Conservation (phyloP, 2,113 vertebrate genomes). For the Anolis sagrei region DNA sequence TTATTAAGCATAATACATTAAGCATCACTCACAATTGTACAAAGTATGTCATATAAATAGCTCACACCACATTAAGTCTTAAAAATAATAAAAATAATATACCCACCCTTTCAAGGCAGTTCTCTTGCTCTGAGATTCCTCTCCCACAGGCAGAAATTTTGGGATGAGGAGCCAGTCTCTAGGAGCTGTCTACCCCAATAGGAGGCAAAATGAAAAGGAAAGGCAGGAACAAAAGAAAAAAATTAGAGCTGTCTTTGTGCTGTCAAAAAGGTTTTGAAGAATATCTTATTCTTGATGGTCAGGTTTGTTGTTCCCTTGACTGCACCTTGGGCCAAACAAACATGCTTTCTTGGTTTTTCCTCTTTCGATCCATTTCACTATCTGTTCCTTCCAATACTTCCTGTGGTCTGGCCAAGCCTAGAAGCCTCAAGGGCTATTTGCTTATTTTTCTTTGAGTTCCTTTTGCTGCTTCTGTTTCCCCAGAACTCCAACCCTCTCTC, state of each 20-base stretch:
- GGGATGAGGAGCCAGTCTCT: too few species aligned
- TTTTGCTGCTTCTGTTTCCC: slow-evolving; percentile 10
- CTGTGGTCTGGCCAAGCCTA: background rate
- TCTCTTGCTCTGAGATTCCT: too few species aligned
- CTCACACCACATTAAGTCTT: too few species aligned
- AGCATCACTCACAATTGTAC: too few species aligned
- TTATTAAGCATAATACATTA: too few species aligned
- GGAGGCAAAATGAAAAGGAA: background rate
- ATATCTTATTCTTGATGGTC: background rate
- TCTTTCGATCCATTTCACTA: background rate
- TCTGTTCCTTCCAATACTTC: background rate
- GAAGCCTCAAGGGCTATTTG: background rate
- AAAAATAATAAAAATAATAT: too few species aligned
- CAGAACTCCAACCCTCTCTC: background rate
- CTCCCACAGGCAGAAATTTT: too few species aligned
- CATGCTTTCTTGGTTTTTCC: background rate
- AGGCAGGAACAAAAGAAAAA: background rate
- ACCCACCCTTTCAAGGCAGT: too few species aligned
- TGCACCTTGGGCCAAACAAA: background rate
- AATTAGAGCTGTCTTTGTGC: background rate
- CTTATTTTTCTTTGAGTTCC: slow-evolving; percentile 26
- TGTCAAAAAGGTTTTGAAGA: background rate
- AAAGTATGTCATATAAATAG: too few species aligned
- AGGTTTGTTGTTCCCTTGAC: accelerated
- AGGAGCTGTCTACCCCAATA: too few species aligned